A percentile compares a stretch with the other conserved stretches of the same genome.
Evolutionary conservation across 2,797 vertebrate genomes (phyloP).

Genomic region (Anniella stebbinsi): DNA sequence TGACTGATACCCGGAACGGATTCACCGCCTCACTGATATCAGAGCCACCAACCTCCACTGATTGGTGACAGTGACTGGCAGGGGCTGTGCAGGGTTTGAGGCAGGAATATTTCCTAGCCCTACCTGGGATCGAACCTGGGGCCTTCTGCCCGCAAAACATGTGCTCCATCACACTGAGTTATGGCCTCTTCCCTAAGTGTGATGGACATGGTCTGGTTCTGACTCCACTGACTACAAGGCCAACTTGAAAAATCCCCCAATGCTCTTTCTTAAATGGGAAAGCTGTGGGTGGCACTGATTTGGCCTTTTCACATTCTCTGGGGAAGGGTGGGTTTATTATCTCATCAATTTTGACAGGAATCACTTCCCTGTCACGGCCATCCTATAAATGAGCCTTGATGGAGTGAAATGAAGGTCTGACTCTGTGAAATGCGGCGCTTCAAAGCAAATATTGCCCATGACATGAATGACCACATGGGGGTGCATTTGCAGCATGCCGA

Average conservation of each 20-base stretch:
- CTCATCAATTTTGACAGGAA: background rate
- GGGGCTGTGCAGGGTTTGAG: too few species aligned
- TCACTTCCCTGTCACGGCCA: background rate
- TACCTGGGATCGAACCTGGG: too few species aligned
- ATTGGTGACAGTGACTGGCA: too few species aligned
- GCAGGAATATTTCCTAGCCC: too few species aligned
- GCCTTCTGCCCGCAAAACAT: too few species aligned
- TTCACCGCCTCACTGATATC: too few species aligned
- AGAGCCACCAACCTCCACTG: too few species aligned
- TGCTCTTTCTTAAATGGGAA: slow-evolving; percentile 19
- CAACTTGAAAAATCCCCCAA: background rate
- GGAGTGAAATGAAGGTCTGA: background rate
- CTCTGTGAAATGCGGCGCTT: background rate
- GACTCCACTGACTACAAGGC: too few species aligned
- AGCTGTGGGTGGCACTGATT: slow-evolving; percentile 12
- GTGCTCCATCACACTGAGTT: background rate
- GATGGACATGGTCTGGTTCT: slow-evolving; percentile 18
- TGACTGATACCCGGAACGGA: too few species aligned
- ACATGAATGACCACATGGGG: slow-evolving; percentile 13
- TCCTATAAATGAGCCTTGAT: background rate
- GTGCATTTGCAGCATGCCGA: slow-evolving; percentile 17
- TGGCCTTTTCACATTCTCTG: background rate
- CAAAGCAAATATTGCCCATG: background rate
- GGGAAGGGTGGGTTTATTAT: background rate
- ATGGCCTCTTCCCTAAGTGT: background rate